Conservation (phyloP, 92 coral and sea anemone species). For the Montipora capitata region DNA sequence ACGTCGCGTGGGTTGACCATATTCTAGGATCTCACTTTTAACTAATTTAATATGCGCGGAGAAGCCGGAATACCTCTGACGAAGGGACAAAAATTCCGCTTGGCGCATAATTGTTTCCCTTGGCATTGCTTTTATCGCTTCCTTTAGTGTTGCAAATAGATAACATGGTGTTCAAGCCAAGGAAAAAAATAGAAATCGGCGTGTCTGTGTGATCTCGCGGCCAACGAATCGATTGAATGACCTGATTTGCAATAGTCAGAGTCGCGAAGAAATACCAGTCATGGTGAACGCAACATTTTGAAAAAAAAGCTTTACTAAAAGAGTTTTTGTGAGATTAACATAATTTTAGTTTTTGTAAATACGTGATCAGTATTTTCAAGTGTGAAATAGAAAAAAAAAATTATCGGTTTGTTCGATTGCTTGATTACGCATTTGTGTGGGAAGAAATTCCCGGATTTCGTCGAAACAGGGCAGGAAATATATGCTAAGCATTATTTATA, state of each 20-base stretch:
- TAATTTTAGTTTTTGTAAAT: not conserved
- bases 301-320: not conserved
- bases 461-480: constrained; percentile 29
- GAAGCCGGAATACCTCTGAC: constrained; percentile 1
- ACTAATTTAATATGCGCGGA: constrained; percentile 13
- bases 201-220: not conserved
- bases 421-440: not conserved
- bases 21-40: not conserved
- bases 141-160: constrained; percentile 9
- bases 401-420: not conserved
- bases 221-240: not conserved
- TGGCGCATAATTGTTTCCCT: constrained; percentile 20
- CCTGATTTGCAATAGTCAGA: no score
- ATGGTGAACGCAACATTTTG: not conserved
- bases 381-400: constrained; percentile 18
- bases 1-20: constrained; percentile 21
- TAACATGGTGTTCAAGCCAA: constrained; percentile 2
- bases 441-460: not conserved
- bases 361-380: not conserved
- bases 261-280: not conserved
- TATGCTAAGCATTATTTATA: not conserved
- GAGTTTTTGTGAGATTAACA: not conserved
- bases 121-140: not conserved
- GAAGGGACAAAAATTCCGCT: constrained; percentile 35
- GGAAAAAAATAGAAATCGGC: not conserved